These are phyloP conservation scores for Lepidochitona cinerea DNA, from an alignment of 2,888 invertebrate genomes.

Conservation along the genomic window DNA sequence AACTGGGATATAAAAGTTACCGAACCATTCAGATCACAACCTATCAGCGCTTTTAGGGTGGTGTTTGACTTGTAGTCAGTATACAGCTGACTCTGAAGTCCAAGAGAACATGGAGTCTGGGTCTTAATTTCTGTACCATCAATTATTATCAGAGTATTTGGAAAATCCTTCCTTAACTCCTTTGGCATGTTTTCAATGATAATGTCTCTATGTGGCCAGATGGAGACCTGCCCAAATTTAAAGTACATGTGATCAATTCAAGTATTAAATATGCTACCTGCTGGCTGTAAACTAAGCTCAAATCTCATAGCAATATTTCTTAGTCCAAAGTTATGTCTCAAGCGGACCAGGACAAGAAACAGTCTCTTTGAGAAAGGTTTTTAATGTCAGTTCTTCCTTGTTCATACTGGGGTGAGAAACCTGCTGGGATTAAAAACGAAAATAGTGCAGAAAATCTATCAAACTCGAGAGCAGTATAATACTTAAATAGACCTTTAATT, in stretches of 20 bases:
- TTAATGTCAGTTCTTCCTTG: too few relatives aligned
- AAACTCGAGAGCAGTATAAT: too few relatives aligned
- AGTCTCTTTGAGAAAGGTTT: too few relatives aligned
- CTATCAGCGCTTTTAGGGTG: constrained; percentile 21
- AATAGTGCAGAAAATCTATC: too few relatives aligned
- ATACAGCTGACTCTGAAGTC: neutral
- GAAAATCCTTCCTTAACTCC: constrained; percentile 22
- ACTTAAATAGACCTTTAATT: too few relatives aligned
- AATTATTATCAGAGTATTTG: constrained; percentile 21
- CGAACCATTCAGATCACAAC: constrained; percentile 21
- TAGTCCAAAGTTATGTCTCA: constrained; percentile 11
- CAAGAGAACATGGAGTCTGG: constrained; percentile 17
- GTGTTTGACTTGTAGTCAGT: constrained; percentile 3
- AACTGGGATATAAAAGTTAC: constrained; percentile 21
- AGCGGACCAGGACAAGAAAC: constrained; percentile 6
- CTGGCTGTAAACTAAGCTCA: constrained; percentile 7
- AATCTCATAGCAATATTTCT: constrained; percentile 16
- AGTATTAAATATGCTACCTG: constrained; percentile 12
- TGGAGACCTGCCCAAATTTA: constrained; percentile 13
- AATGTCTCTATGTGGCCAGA: constrained; percentile 25
- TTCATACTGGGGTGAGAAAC: too few relatives aligned
- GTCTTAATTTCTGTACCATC: constrained; percentile 29
- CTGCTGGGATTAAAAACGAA: too few relatives aligned
- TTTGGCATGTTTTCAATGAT: constrained; percentile 29
- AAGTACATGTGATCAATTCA: constrained; percentile 17